Conservation (phyloP, 2,888 invertebrate genomes). For the Epinotia nisella region DNA sequence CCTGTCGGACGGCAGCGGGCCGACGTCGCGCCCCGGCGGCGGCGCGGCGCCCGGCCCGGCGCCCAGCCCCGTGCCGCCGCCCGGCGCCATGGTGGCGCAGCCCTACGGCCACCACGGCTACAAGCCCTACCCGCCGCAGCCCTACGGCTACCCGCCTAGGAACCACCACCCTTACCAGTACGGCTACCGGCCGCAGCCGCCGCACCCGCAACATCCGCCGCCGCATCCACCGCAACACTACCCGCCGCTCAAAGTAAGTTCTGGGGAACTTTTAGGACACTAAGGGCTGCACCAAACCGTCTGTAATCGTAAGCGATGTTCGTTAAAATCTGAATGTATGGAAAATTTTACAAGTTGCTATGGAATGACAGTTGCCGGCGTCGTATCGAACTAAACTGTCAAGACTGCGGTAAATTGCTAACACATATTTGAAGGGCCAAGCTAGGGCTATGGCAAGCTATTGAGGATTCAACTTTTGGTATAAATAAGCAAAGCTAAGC, state of each 20-base stretch:
- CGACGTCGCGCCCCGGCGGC: constrained; percentile 66
- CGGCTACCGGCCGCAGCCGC: constrained; percentile 74
- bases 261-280: neutral
- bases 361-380: too few species aligned
- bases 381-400: too few species aligned
- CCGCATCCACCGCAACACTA: constrained; percentile 79
- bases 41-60: constrained; percentile 63
- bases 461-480: neutral
- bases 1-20: constrained; percentile 85
- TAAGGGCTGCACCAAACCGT: too few species aligned
- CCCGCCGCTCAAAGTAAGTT: constrained; percentile 72
- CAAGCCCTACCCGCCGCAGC: constrained; percentile 77
- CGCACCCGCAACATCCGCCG: constrained; percentile 60
- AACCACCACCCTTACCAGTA: constrained; percentile 82
- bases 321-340: too few species aligned
- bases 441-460: too few species aligned
- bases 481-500: neutral
- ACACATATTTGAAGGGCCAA: neutral
- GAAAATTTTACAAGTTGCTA: too few species aligned
- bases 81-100: constrained; percentile 75
- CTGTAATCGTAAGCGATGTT: too few species aligned
- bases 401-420: too few species aligned
- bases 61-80: constrained; percentile 69
- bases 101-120: constrained; percentile 70
- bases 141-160: constrained; percentile 77